phyloP scores from a whole-genome alignment of 2,888 invertebrate species.

The Escarpia spicata region DNA sequence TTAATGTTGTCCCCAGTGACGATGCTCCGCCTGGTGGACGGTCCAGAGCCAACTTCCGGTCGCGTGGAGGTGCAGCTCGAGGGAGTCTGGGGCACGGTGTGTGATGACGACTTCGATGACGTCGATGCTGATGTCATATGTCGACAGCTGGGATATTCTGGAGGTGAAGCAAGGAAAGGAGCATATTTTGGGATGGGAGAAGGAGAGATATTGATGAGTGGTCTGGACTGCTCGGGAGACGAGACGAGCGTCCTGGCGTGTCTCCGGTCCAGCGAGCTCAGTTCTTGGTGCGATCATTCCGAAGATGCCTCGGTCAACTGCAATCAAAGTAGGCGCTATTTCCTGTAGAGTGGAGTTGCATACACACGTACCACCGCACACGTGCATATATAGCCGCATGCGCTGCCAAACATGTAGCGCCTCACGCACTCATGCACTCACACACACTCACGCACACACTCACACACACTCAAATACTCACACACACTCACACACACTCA shows the following conservation, averaged over 20 bases:
- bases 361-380: too few species aligned
- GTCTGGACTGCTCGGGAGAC: neutral
- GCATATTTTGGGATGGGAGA: constrained; percentile 23
- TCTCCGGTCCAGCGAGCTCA: neutral
- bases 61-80: neutral
- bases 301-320: constrained; percentile 17
- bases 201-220: constrained; percentile 19
- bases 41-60: neutral
- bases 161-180: neutral
- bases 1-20: neutral
- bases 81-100: constrained; percentile 19
- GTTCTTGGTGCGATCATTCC: constrained; percentile 8
- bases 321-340: neutral
- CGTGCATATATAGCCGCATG: too few species aligned
- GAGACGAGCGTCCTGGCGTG: constrained; percentile 19
- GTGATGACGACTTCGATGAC: constrained; percentile 26
- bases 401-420: too few species aligned
- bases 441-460: neutral
- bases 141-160: neutral
- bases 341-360: neutral
- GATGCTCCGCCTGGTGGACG: neutral
- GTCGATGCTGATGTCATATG: constrained; percentile 22
- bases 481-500: neutral
- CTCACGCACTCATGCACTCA: too few species aligned
- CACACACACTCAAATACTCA: neutral